phyloP scores from a whole-genome alignment of 2,888 invertebrate genomes.

The Tiphia femorata region DNA sequence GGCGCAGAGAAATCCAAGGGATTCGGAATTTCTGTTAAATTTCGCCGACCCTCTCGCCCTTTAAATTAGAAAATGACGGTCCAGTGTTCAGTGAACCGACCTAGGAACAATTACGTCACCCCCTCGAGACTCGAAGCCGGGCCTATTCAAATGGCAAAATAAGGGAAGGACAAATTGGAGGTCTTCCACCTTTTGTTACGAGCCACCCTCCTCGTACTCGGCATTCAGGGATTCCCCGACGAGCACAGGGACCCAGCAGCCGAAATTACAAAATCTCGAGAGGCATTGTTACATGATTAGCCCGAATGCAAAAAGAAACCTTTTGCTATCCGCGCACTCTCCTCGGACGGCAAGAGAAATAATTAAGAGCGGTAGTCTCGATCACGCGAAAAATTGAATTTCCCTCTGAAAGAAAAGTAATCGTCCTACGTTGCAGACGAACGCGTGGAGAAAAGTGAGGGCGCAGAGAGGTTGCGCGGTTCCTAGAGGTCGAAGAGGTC shows the following conservation, averaged over 20 bases:
- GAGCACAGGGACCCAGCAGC: not conserved
- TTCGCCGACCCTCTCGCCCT: not conserved
- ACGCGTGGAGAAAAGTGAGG: slow-evolving; percentile 75
- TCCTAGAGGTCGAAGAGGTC: slow-evolving; percentile 86
- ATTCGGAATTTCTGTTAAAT: not conserved
- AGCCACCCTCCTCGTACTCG: slow-evolving; percentile 13
- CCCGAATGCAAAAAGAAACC: no score
- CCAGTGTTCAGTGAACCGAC: slow-evolving; percentile 9
- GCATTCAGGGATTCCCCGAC: slow-evolving; percentile 10
- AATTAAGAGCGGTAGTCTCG: not conserved
- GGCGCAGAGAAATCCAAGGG: no score
- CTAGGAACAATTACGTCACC: slow-evolving; percentile 16
- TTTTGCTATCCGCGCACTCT: no score
- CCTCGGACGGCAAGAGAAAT: no score
- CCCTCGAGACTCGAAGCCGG: slow-evolving; percentile 16
- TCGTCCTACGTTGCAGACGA: slow-evolving; percentile 71
- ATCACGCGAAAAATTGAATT: not conserved
- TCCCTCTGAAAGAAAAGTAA: no score
- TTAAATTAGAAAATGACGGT: slow-evolving; percentile 3
- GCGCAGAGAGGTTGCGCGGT: slow-evolving; percentile 72
- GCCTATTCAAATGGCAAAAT: slow-evolving; percentile 32
- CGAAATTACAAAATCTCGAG: slow-evolving; percentile 26
- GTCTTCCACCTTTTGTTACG: slow-evolving; percentile 45
- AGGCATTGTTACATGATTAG: slow-evolving; percentile 21
- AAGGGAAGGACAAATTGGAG: slow-evolving; percentile 43